phyloP scores from a whole-genome alignment of 2,113 vertebrate species.

The Dolichallabes microphthalmus region DNA sequence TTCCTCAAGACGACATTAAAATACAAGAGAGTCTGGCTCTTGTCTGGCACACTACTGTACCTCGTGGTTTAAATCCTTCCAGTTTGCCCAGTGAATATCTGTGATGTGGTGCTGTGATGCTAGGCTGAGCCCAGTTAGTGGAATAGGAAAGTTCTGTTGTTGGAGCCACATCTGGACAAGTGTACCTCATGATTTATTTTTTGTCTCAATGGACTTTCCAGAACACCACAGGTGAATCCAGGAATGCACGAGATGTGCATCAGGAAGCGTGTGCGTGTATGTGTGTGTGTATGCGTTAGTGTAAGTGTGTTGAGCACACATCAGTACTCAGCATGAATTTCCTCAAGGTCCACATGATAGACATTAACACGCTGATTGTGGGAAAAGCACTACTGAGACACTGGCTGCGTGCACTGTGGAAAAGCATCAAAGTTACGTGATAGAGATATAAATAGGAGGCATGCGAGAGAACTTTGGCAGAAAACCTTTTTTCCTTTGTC shows the following conservation, averaged over 20 bases:
- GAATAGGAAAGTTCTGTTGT: not conserved
- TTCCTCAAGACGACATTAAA: too few relatives aligned
- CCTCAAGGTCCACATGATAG: not conserved
- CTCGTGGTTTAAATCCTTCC: not conserved
- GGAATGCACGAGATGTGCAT: constrained; percentile 9
- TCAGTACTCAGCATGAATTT: not conserved
- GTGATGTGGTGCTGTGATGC: not conserved
- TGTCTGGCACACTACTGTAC: too few relatives aligned
- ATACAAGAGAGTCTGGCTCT: too few relatives aligned
- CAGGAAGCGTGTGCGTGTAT: not conserved
- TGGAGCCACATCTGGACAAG: not conserved
- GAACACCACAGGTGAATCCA: constrained; percentile 11
- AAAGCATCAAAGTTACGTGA: not conserved
- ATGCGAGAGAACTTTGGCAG: not conserved
- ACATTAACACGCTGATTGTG: not conserved
- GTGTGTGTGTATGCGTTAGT: not conserved
- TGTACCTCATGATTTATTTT: not conserved
- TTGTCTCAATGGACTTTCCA: constrained; percentile 18
- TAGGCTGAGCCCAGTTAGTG: not conserved
- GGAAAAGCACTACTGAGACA: not conserved
- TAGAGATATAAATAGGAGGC: not conserved
- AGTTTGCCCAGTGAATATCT: not conserved
- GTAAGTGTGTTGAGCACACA: not conserved
- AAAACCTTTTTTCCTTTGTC: not conserved
- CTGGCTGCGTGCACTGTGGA: not conserved